Base-by-base conservation (phyloP, 2,797 vertebrate genomes). In the Ficedula albicollis region DNA sequence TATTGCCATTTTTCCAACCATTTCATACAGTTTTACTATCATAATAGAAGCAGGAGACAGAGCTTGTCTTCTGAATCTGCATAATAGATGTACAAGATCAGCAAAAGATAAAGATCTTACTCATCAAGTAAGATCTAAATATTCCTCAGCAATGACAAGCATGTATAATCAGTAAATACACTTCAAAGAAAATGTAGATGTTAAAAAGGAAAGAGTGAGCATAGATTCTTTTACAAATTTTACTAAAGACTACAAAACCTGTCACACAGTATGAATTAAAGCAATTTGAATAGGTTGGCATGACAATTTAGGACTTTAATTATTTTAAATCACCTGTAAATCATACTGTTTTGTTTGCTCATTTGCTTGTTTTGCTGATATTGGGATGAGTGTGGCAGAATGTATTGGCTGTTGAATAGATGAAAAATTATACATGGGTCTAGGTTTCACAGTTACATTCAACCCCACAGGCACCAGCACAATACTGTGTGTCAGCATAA, bases 101-200 rank as follows among this genome's bases (percentile, higher is more conserved):
- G 84, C 93, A 94, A 93, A 96, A 91, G 32, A 15, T 49, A 80
- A 88, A 81, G 43, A 48, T 74, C 67, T 82, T 93, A 85, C 62
- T 94, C 87, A 85, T 84, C 85, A 87, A 51, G 16, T 60, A 95
- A 75, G 30, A 77, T 73, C 77, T 15, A 59, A 62, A 89, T 89
- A 93, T 81, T 89, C 25, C 30, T 91, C 46, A 67, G 18, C 21
- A 93, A 55, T 55, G 49, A 66, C 36, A 95, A 90, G n/a, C 27
- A 67, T 72, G 30, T 64, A 59, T 44, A 82, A 41, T 95, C 85
- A 95, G 84, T 68, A 97, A 90, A 81, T 48, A 82, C 9, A 55
- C 49, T 95, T 90, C 74, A 88, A 92, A 92, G 64, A 82, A 81
- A 52, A 43, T 14, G 17, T 60, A 69, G 52, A 64, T 77, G 13